A percentile compares a stretch with the other conserved stretches of the same genome.
Evolutionary conservation across 2,888 invertebrate genomes (phyloP).

Genomic region (Tetheella fluctuosa): DNA sequence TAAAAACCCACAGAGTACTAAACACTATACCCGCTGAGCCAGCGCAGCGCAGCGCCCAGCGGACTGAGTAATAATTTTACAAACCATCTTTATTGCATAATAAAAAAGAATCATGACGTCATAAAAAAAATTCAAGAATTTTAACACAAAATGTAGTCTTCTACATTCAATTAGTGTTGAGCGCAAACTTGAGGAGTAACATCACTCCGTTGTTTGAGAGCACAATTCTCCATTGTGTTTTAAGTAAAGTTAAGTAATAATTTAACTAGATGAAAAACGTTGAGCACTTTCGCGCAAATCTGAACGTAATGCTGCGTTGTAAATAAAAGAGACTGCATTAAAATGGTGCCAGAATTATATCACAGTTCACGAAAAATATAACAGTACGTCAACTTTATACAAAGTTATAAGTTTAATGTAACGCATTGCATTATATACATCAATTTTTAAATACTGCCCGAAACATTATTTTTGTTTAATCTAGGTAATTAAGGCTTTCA

Average conservation of each 20-base stretch:
- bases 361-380: constrained; percentile 10
- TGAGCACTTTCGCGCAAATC: constrained; percentile 21
- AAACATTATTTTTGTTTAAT: too few relatives aligned
- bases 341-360: constrained; percentile 18
- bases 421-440: too few relatives aligned
- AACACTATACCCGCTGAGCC: constrained; percentile 1
- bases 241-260: constrained; percentile 23
- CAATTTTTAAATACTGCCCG: too few relatives aligned
- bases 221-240: constrained; percentile 11
- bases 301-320: constrained; percentile 19
- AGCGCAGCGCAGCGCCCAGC: background rate
- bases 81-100: constrained; percentile 13
- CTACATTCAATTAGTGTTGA: constrained; percentile 11
- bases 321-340: constrained; percentile 34
- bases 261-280: constrained; percentile 33
- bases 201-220: background rate
- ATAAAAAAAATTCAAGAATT: constrained; percentile 9
- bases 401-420: too few relatives aligned
- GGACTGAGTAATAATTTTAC: background rate
- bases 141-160: background rate
- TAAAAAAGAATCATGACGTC: constrained; percentile 12
- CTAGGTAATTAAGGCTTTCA: too few relatives aligned
- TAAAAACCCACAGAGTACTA: background rate
- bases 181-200: background rate
- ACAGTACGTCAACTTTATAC: background rate